Conservation (phyloP, 2,797 vertebrate species). For the Lepus oiostolus region DNA sequence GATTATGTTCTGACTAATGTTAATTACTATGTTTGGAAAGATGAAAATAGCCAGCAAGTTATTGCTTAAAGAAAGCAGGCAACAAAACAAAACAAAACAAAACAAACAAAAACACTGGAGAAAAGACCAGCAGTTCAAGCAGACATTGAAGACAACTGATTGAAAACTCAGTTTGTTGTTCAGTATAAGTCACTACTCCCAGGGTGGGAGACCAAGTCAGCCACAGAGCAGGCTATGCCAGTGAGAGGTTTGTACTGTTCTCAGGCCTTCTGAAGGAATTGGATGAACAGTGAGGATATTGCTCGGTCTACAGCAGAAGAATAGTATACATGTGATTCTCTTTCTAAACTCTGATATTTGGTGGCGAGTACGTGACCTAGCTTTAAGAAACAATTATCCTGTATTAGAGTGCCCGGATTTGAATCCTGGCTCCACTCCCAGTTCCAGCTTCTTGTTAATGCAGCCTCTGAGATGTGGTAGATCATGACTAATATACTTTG, state of each 20-base stretch:
- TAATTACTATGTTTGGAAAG: conserved; percentile 34
- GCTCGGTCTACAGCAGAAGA: not conserved
- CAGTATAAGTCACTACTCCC: not conserved
- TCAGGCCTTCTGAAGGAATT: not conserved
- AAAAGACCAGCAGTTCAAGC: not conserved
- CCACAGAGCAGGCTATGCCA: not conserved
- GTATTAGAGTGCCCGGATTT: too few species aligned
- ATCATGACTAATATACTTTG: too few species aligned
- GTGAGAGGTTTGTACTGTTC: not conserved
- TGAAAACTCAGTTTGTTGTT: conserved; percentile 37
- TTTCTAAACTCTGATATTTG: not conserved
- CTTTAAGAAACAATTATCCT: too few species aligned
- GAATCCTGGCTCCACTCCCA: too few species aligned
- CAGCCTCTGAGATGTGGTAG: too few species aligned
- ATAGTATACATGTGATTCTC: not conserved
- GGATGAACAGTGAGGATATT: conserved; percentile 1
- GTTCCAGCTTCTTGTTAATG: too few species aligned
- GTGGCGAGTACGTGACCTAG: too few species aligned
- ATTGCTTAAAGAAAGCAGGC: not conserved
- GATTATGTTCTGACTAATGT: not conserved
- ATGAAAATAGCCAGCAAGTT: not conserved
- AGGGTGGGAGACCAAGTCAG: not conserved
- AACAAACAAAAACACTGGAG: not conserved
- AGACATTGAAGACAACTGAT: conserved; percentile 29
- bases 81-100: conserved; percentile 31